Percentiles rank a stretch among this genome's conserved stretches.
phyloP scores from a whole-genome alignment of 2,888 invertebrate species.

The Norana najaformis region DNA sequence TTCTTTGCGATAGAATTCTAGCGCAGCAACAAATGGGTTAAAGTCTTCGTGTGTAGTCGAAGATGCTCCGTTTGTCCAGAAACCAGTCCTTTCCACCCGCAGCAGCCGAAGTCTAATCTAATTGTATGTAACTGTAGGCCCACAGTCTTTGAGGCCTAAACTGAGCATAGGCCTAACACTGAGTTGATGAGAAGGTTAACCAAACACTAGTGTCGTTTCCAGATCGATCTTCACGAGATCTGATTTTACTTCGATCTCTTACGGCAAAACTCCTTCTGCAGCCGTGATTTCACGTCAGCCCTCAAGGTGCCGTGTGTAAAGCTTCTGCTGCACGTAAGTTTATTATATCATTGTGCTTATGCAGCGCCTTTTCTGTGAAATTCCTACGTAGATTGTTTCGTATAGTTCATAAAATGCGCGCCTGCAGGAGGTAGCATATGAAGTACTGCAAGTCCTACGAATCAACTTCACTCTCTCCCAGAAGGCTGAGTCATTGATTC shows the following conservation, averaged over 20 bases:
- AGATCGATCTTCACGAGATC: neutral
- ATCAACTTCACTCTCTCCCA: neutral
- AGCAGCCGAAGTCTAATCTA: neutral
- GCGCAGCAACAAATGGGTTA: too few species aligned
- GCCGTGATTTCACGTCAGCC: neutral
- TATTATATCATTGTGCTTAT: too few species aligned
- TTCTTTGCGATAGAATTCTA: neutral
- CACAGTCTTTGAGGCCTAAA: neutral
- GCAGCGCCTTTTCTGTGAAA: too few species aligned
- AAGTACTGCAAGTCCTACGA: neutral
- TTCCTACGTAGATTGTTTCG: neutral
- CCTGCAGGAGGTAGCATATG: too few species aligned
- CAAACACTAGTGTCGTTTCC: too few species aligned
- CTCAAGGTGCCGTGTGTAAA: too few species aligned
- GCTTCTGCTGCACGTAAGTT: neutral
- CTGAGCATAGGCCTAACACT: neutral
- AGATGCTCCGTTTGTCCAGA: neutral
- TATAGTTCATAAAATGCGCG: neutral
- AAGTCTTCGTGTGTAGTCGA: too few species aligned
- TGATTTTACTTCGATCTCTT: neutral
- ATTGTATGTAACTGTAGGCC: neutral
- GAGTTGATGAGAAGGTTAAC: neutral
- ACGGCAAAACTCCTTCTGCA: neutral
- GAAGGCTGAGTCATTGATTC: neutral
- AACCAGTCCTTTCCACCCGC: neutral